A percentile compares a stretch with the other conserved stretches of the same genome.
Conservation (phyloP, 2,113 vertebrate species). For the Pseudorhombus dupliciocellatus region DNA sequence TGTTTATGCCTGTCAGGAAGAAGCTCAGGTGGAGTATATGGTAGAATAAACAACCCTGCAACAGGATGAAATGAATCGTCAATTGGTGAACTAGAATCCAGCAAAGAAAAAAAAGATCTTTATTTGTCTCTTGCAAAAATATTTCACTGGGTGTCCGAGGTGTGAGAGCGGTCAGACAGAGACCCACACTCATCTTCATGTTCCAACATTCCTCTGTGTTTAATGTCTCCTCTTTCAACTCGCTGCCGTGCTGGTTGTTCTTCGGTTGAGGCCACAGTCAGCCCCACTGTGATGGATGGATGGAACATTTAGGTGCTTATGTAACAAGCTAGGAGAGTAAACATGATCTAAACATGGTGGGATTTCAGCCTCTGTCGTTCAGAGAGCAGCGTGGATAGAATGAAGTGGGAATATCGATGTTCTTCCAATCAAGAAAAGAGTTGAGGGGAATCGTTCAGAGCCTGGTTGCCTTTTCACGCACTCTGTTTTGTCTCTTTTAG, state of each 20-base stretch:
- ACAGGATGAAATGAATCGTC: too few relatives aligned
- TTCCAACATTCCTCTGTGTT: background rate
- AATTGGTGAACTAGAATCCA: too few relatives aligned
- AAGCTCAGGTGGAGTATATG: too few relatives aligned
- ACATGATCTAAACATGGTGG: background rate
- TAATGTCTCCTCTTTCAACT: background rate
- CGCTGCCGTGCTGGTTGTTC: background rate
- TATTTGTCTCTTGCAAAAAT: background rate
- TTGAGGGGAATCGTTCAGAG: background rate
- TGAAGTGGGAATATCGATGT: too few relatives aligned
- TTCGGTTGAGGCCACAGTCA: background rate
- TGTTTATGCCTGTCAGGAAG: background rate
- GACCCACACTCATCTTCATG: background rate
- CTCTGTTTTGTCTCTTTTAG: slow-evolving; percentile 62
- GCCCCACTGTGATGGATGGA: background rate
- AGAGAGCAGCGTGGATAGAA: too few relatives aligned
- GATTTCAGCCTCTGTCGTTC: background rate
- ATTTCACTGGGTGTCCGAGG: too few relatives aligned
- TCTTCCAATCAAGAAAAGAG: background rate
- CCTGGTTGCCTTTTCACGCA: background rate
- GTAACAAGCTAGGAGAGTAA: background rate
- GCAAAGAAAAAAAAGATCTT: background rate
- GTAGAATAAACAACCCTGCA: too few relatives aligned
- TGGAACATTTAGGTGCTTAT: background rate
- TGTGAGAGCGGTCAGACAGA: background rate